These are phyloP conservation scores for Synchiropus splendidus DNA, from an alignment of 2,113 vertebrate genomes.

Conservation along the genomic window DNA sequence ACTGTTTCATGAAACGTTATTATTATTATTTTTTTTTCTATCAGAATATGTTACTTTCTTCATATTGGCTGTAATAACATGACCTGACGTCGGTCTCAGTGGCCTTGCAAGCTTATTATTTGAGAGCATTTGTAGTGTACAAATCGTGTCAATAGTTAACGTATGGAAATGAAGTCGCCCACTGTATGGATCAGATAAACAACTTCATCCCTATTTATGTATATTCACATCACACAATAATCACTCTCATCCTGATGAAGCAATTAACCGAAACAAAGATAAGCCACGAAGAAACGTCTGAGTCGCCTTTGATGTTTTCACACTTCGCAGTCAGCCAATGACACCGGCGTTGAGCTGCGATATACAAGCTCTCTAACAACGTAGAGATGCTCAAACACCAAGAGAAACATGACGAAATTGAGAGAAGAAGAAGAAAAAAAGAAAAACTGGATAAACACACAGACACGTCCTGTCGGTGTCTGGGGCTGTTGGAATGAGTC, in stretches of 20 bases:
- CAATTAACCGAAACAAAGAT: conserved; percentile 44
- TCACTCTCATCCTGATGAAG: conserved; percentile 17
- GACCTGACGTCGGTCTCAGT: no score
- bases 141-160: no score
- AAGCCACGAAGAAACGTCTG: conserved; percentile 37
- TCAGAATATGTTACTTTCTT: no score
- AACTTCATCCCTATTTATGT: conserved; percentile 4
- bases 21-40: no score
- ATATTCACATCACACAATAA: conserved; percentile 8
- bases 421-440: no score
- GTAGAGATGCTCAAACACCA: conserved; percentile 5
- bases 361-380: conserved; percentile 13
- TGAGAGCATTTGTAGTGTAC: no score
- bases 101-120: no score
- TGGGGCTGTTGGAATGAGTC: conserved; percentile 16
- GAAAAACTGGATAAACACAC: conserved; percentile 9
- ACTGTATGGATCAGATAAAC: no score
- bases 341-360: conserved; percentile 16
- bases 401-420: neutral
- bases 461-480: conserved; percentile 12
- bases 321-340: conserved; percentile 13
- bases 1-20: no score
- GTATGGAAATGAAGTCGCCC: no score
- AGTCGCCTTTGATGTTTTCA: conserved; percentile 41
- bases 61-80: no score